A percentile compares a stretch with the other conserved stretches of the same genome.
Evolutionary conservation across 2,888 invertebrate genomes (phyloP).

Genomic region (Physocephala rufipes): DNA sequence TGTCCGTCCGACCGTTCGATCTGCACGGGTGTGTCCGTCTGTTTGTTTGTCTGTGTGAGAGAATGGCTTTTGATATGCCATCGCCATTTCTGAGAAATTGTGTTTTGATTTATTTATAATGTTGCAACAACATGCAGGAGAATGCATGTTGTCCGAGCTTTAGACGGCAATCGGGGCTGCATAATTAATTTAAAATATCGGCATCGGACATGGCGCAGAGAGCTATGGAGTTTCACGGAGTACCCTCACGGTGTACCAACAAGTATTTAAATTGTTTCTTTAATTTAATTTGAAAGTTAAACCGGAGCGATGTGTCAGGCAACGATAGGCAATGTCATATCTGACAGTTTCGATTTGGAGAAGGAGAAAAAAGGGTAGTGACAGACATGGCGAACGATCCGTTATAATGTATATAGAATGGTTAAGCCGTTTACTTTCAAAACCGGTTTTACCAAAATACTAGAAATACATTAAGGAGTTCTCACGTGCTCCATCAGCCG

Average conservation of each 20-base stretch:
- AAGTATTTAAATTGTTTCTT: not conserved
- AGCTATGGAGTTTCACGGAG: not conserved
- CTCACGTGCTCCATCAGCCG: too few relatives aligned
- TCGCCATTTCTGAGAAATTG: slow-evolving; percentile 60
- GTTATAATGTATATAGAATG: too few relatives aligned
- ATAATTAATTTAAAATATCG: slow-evolving; percentile 28
- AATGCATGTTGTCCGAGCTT: not conserved
- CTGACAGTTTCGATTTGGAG: not conserved
- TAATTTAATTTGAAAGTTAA: slow-evolving; percentile 11
- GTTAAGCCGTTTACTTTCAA: too few relatives aligned
- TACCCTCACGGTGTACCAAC: not conserved
- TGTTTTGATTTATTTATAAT: slow-evolving; percentile 62
- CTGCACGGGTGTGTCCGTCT: not conserved
- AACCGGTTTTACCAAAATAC: too few relatives aligned
- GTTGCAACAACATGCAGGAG: slow-evolving; percentile 59
- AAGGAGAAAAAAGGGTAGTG: not conserved
- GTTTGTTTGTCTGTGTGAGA: slow-evolving; percentile 14
- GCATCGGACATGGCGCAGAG: not conserved
- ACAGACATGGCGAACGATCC: not conserved
- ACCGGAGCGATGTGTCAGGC: not conserved
- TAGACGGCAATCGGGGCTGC: slow-evolving; percentile 10
- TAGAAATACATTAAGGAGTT: too few relatives aligned
- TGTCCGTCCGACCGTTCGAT: not conserved
- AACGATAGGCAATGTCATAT: not conserved
- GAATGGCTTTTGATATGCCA: slow-evolving; percentile 32